Base-by-base conservation (phyloP, 2,888 invertebrate species). In the Apocheima hispidaria region DNA sequence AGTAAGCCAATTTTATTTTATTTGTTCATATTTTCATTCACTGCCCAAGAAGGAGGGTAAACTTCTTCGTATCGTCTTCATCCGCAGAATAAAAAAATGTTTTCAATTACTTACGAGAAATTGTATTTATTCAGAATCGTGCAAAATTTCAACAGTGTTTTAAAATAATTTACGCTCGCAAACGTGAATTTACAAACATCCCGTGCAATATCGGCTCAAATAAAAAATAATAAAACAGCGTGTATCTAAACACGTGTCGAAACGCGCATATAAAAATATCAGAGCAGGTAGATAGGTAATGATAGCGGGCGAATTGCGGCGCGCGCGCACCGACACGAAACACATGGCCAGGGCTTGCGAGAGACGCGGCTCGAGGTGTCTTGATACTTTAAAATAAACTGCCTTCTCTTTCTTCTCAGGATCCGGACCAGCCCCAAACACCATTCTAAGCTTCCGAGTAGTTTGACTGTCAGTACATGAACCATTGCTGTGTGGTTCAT, bases 251-350 rank as follows among this genome's bases (percentile, higher is more conserved):
- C 66, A 74, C 69, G 73, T 70, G 77, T 68, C 75, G 78, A 83
- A 83, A 83, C 84, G 82, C 75, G 75, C 71, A 79, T 79, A 83
- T 86, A 88, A 87, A 88, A 87, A 88, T 84, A 88, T 83, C 79
- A 73, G 73, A 72, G 82, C 86, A 87, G 83, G 84, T 82, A 83
- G 80, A 81, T 84, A 85, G 86, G 69, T 65, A 65, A 65, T 86
- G 88, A 87, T 86, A 79, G 87, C 81, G 82, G 75, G 77, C 78
- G 82, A 79, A 86, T 86, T 83, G 88, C 81, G 83, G 84, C 85
- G 86, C 80, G 73, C 81, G 84, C 84, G 82, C 83, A 80, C 70
- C 78, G 82, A 86, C 81, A 74, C 70, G 79, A 82, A 87, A 86
- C 90, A 90, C 88, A 89, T 90, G 90, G 90, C 87, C 66, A 63